A percentile compares a stretch with the other conserved stretches of the same genome.
Conservation (phyloP, 2,888 invertebrate species). For the Hoplodrina ambigua region DNA sequence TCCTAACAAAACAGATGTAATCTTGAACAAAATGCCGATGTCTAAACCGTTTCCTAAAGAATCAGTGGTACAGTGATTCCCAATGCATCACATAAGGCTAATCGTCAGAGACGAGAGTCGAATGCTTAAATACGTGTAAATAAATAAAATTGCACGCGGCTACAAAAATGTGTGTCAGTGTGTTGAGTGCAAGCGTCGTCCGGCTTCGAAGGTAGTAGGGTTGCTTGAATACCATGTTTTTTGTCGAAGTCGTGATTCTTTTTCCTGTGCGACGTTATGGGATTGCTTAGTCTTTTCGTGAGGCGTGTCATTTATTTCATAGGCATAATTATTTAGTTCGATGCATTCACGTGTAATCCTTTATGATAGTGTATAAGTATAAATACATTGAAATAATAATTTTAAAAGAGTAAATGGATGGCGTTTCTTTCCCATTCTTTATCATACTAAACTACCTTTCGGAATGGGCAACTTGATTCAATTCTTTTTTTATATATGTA, state of each 20-base stretch:
- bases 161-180: constrained; percentile 85
- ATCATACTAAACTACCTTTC: too few relatives aligned
- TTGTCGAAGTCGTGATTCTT: constrained; percentile 1
- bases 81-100: constrained; percentile 68
- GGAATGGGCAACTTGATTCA: too few relatives aligned
- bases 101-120: constrained; percentile 69
- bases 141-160: constrained; percentile 81
- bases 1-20: constrained; percentile 12
- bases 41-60: constrained; percentile 30
- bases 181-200: constrained; percentile 74
- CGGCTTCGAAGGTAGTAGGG: constrained; percentile 68
- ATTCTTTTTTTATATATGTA: too few relatives aligned
- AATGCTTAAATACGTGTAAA: constrained; percentile 81
- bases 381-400: too few relatives aligned
- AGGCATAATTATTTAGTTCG: background rate
- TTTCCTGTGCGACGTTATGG: background rate
- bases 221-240: constrained; percentile 38
- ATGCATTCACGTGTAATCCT: too few relatives aligned
- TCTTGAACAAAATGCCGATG: constrained; percentile 3
- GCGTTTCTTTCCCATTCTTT: too few relatives aligned
- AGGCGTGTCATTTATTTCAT: background rate
- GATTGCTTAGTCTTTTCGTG: background rate
- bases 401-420: too few relatives aligned
- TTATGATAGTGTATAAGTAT: too few relatives aligned
- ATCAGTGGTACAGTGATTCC: constrained; percentile 45